These are phyloP conservation scores for Phyllotis vaccarum DNA, from an alignment of 2,797 vertebrate species.

Conservation along the genomic window DNA sequence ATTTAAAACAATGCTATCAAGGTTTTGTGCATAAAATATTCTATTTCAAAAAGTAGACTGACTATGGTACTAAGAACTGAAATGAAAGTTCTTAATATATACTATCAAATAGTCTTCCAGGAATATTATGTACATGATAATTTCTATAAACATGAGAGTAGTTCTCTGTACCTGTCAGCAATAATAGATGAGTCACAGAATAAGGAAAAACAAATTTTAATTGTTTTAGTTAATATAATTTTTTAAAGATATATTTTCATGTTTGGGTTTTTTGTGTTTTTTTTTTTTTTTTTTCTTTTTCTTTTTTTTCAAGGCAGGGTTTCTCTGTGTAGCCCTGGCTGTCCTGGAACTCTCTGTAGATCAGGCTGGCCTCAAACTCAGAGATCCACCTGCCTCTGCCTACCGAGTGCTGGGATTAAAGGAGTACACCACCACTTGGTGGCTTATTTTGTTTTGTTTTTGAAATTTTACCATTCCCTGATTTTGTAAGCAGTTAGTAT, in stretches of 20 bases:
- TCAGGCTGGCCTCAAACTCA: no score
- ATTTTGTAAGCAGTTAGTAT: not conserved
- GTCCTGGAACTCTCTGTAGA: no score
- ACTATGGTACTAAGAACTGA: conserved; percentile 43
- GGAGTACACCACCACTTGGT: no score
- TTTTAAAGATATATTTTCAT: conserved; percentile 3
- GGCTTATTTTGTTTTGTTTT: not conserved
- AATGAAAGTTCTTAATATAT: conserved; percentile 43
- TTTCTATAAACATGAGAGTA: conserved; percentile 19
- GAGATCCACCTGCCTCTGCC: no score
- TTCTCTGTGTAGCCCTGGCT: no score
- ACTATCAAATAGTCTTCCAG: conserved; percentile 52
- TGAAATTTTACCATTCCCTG: not conserved
- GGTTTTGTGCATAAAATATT: conserved; percentile 17
- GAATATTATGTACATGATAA: conserved; percentile 27
- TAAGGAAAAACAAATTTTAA: not conserved
- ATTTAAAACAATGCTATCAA: conserved; percentile 56
- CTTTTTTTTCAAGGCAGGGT: no score
- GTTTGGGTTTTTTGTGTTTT: no score
- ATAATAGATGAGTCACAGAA: not conserved
- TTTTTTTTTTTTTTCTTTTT: no score
- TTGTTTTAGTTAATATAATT: conserved; percentile 29
- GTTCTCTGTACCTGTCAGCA: conserved; percentile 44
- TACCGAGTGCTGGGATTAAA: no score
- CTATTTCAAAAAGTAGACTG: conserved; percentile 57